Percentiles rank a stretch among this genome's conserved stretches.
These are phyloP conservation scores for Cerceris ruficornis DNA, from an alignment of 2,888 invertebrate genomes.

Conservation along the genomic window DNA sequence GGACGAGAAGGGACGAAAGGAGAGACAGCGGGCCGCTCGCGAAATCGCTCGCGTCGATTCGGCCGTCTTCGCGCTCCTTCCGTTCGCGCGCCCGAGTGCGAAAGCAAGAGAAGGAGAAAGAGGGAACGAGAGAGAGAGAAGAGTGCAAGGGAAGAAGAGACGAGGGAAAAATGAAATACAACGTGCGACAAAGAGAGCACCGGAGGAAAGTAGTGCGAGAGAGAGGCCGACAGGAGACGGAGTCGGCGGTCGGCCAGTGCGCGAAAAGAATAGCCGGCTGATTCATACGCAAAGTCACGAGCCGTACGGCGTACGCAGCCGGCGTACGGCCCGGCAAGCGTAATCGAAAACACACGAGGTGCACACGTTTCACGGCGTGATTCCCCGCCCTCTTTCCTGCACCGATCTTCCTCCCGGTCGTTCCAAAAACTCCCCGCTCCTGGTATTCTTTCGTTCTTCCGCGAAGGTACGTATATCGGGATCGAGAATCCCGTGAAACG, in stretches of 20 bases:
- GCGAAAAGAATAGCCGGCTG: slow-evolving; percentile 73
- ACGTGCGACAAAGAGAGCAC: slow-evolving; percentile 30
- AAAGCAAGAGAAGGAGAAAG: not conserved
- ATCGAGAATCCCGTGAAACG: not conserved
- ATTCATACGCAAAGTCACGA: slow-evolving; percentile 75
- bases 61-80: slow-evolving; percentile 37
- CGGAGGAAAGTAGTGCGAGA: slow-evolving; percentile 16
- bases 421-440: slow-evolving; percentile 15
- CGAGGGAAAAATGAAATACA: slow-evolving; percentile 49
- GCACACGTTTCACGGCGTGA: slow-evolving; percentile 46
- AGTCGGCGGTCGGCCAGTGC: slow-evolving; percentile 57
- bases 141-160: slow-evolving; percentile 33
- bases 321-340: slow-evolving; percentile 61
- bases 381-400: slow-evolving; percentile 6
- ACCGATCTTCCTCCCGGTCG: not conserved
- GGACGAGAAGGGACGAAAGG: slow-evolving; percentile 15
- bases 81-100: slow-evolving; percentile 49
- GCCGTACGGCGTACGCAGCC: slow-evolving; percentile 56
- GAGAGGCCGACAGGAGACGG: slow-evolving; percentile 20
- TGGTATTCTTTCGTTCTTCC: slow-evolving; percentile 31
- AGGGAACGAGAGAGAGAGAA: slow-evolving; percentile 14
- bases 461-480: not conserved
- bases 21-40: not conserved
- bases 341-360: slow-evolving; percentile 70
- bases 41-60: slow-evolving; percentile 27